Evolutionary conservation across 2,888 invertebrate species (phyloP).

Genomic region (Liopterus haemorrhoidalis): DNA sequence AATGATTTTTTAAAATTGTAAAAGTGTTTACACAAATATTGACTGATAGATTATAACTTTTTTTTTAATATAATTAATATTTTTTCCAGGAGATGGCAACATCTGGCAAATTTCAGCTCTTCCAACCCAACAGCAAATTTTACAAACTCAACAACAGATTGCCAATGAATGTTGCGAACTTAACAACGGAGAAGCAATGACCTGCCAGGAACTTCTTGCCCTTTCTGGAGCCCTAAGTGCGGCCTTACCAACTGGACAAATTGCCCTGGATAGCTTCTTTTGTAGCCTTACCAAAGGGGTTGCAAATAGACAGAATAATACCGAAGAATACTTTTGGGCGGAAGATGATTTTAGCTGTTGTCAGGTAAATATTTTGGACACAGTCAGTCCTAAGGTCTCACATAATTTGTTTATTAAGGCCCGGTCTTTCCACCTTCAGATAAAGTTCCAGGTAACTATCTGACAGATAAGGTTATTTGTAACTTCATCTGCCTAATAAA

Average conservation of each 20-base stretch:
- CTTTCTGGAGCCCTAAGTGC: slow-evolving; percentile 87
- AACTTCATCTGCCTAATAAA: too few relatives aligned
- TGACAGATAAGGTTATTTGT: too few relatives aligned
- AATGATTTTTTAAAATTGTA: too few relatives aligned
- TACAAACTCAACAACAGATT: slow-evolving; percentile 43
- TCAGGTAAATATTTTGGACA: too few relatives aligned
- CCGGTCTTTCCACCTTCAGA: too few relatives aligned
- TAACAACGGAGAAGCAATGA: slow-evolving; percentile 62
- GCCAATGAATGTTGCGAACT: slow-evolving; percentile 53
- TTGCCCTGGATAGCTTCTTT: slow-evolving; percentile 76
- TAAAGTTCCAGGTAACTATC: too few relatives aligned
- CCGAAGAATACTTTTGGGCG: slow-evolving; percentile 43
- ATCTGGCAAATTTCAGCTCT: slow-evolving; percentile 55
- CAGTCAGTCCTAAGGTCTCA: too few relatives aligned
- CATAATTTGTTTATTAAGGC: slow-evolving; percentile 42
- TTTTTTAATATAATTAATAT: too few relatives aligned
- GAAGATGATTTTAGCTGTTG: slow-evolving; percentile 73
- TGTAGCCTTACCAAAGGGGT: slow-evolving; percentile 67
- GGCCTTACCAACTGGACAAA: slow-evolving; percentile 80
- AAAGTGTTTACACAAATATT: too few relatives aligned
- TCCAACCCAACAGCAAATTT: slow-evolving; percentile 34
- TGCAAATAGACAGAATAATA: slow-evolving; percentile 35
- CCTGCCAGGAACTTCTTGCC: slow-evolving; percentile 87
- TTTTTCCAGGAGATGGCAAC: slow-evolving; percentile 55
- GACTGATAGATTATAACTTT: too few relatives aligned